Conservation (phyloP, 2,113 vertebrate genomes). For the Leptodactylus fuscus region DNA sequence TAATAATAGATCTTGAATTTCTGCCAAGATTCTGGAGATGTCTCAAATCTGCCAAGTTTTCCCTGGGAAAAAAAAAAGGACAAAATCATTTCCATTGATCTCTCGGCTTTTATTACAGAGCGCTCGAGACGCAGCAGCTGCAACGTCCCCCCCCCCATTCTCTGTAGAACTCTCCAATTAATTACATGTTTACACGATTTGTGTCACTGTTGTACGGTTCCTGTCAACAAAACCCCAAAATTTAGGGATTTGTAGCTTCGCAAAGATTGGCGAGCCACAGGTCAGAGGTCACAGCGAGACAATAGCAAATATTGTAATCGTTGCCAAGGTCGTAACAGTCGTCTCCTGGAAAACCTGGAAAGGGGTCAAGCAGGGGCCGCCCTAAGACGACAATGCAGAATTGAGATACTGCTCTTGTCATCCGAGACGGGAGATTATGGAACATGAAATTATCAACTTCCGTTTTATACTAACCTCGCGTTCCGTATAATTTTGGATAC, state of each 20-base stretch:
- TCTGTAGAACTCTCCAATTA: not conserved
- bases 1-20: slow-evolving; percentile 50
- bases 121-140: not conserved
- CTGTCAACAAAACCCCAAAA: no score
- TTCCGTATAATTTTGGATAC: not conserved
- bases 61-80: slow-evolving; percentile 39
- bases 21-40: slow-evolving; percentile 56
- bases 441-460: not conserved
- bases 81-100: slow-evolving; percentile 43
- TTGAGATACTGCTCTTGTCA: not conserved
- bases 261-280: not conserved
- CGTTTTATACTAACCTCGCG: no score
- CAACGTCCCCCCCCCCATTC: not conserved
- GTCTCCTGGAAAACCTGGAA: not conserved
- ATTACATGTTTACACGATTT: not conserved
- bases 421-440: not conserved
- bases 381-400: not conserved
- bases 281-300: no score
- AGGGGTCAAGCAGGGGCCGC: not conserved
- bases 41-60: slow-evolving; percentile 48
- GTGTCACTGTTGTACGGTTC: not conserved
- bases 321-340: not conserved
- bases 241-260: no score
- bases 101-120: not conserved
- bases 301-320: not conserved